Conservation (phyloP, 2,113 vertebrate genomes). For the Chiloscyllium plagiosum region DNA sequence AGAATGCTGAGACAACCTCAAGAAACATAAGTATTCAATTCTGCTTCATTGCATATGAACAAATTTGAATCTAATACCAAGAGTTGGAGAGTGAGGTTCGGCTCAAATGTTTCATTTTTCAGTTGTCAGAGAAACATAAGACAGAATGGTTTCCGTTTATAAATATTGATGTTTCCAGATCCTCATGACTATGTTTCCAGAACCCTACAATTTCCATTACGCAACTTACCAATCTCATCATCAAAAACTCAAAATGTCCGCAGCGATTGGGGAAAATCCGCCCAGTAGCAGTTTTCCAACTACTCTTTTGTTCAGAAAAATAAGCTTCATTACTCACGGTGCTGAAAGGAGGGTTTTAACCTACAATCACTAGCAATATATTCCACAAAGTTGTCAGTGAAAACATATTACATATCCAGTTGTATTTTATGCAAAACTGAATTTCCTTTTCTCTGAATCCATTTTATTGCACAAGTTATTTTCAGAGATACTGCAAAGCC, state of each 20-base stretch:
- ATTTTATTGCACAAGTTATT: not conserved
- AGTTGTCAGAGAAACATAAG: too few relatives aligned
- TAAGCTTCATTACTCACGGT: not conserved
- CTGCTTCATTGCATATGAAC: too few relatives aligned
- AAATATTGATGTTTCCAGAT: too few relatives aligned
- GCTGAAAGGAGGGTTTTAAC: not conserved
- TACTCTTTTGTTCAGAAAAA: too few relatives aligned
- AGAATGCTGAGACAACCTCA: too few relatives aligned
- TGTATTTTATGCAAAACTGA: not conserved
- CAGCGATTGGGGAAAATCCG: not conserved
- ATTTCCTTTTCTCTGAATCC: not conserved
- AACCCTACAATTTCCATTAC: not conserved
- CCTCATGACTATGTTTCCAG: not conserved
- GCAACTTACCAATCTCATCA: not conserved
- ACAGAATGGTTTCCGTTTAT: too few relatives aligned
- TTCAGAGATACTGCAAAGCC: not conserved
- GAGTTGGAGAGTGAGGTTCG: too few relatives aligned
- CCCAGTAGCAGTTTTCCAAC: not conserved
- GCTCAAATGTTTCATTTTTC: too few relatives aligned
- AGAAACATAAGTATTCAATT: too few relatives aligned
- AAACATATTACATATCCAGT: not conserved
- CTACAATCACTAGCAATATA: not conserved
- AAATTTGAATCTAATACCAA: too few relatives aligned
- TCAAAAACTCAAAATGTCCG: not conserved
- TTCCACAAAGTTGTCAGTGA: not conserved